Evolutionary conservation across 2,888 invertebrate genomes (phyloP).

Genomic region (Venustoraphidia nigricollis): DNA sequence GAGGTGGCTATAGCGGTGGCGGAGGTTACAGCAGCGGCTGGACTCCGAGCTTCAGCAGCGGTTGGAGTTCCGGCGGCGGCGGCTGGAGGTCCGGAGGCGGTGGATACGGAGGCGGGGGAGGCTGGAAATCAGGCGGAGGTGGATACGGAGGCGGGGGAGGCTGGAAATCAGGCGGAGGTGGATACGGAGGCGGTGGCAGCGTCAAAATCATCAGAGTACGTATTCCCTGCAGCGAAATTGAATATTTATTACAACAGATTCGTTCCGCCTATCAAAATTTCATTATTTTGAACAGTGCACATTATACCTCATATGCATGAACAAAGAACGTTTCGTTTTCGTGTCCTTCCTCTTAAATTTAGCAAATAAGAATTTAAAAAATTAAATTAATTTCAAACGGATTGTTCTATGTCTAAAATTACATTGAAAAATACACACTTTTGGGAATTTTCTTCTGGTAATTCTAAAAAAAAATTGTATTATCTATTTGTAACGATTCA

Average conservation of each 20-base stretch:
- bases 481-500: too few species aligned
- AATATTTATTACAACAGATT: neutral
- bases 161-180: neutral
- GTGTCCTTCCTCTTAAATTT: too few species aligned
- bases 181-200: neutral
- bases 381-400: too few species aligned
- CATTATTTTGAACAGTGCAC: too few species aligned
- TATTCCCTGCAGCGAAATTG: neutral
- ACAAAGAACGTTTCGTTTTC: too few species aligned
- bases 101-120: neutral
- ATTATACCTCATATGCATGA: too few species aligned
- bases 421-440: too few species aligned
- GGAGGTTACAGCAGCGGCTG: neutral
- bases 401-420: too few species aligned
- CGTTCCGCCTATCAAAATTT: too few species aligned
- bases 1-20: neutral
- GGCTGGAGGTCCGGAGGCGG: neutral
- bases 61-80: neutral
- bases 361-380: too few species aligned
- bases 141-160: neutral
- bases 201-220: conserved; percentile 1
- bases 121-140: conserved; percentile 3
- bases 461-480: too few species aligned
- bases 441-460: too few species aligned
- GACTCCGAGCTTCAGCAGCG: neutral